Evolutionary conservation across 2,113 vertebrate species (phyloP), one percentile per base, ranked within the genome.

Genomic region (Hoplias malabaricus): DNA sequence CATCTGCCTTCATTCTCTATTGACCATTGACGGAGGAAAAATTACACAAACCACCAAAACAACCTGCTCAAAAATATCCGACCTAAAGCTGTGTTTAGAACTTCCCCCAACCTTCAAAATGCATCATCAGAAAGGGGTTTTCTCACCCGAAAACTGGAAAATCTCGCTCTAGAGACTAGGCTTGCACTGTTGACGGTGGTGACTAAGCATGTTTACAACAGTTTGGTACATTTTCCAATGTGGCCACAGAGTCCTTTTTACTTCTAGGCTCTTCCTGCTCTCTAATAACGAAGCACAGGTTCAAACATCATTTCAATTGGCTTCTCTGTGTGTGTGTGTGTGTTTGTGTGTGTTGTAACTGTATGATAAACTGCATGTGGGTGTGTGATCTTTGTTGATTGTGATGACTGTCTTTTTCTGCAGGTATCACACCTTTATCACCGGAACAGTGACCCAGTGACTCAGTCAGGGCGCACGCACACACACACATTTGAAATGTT

Each of bases 391-490:
- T 42, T 72, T 68, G 53, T 27, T 80, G 29, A 70, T 40, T 72
- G 19, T 59, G 31, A 57, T 53, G 27, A 19, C 70, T 43, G 74
- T 42, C 11, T 65, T 40, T 38, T 53, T 76, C 36, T 57, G 16
- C 6, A 5, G 11, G 12, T 43, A 36, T 62, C 59, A 62, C 59
- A 62, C 59, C 59, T 62, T 62, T 62, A 62, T 62, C 59, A 36
- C 59, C 31, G 59, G 56, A 68, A 77, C 75, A 67, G 38, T 70
- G 68, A 70, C 66, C 34, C 57, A 77, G 66, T 31, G 68, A 70
- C 66, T 46, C 57, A 77, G 66, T 31, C 21, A 12, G 59, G 59
- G n/a, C 36, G 43, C 23, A 72, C 23, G n/a, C 36, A 72, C 31
- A 56, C 50, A 57, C 46, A 36, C 42, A 48, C 42, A n/a, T 34